phyloP scores from a whole-genome alignment of 1,140 invertebrate genomes.

The Grapholita molesta region DNA sequence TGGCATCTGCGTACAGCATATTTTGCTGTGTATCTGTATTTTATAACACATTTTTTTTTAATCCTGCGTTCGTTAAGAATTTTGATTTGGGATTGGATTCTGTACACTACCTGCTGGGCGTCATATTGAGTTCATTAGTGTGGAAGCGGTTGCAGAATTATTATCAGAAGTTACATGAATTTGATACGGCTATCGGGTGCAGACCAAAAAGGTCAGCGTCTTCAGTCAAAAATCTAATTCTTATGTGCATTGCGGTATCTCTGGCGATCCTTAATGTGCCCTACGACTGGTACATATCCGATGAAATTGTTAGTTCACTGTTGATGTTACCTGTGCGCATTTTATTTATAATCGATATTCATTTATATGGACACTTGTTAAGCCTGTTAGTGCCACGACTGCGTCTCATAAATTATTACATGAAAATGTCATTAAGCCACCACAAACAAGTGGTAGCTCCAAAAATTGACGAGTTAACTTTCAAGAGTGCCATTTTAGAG shows the following conservation, averaged over 20 bases:
- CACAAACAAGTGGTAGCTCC: slow-evolving; percentile 19
- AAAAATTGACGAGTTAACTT: slow-evolving; percentile 18
- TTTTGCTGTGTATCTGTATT: neutral
- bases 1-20: neutral
- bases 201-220: slow-evolving; percentile 25
- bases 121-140: slow-evolving; percentile 23
- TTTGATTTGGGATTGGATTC: neutral
- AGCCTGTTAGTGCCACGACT: slow-evolving; percentile 38
- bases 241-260: slow-evolving; percentile 16
- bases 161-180: slow-evolving; percentile 31
- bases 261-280: slow-evolving; percentile 16
- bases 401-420: slow-evolving; percentile 34
- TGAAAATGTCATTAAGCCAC: slow-evolving; percentile 31
- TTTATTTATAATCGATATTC: slow-evolving; percentile 31
- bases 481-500: slow-evolving; percentile 18
- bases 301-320: neutral
- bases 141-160: slow-evolving; percentile 29
- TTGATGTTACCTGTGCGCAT: slow-evolving; percentile 24
- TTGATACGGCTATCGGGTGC: slow-evolving; percentile 34
- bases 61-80: neutral
- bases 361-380: slow-evolving; percentile 40
- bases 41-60: neutral
- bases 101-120: slow-evolving; percentile 23
- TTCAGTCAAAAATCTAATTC: slow-evolving; percentile 23
- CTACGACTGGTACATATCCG: neutral